phyloP scores from a whole-genome alignment of 2,888 invertebrate genomes.

The Epicampocera succincta region DNA sequence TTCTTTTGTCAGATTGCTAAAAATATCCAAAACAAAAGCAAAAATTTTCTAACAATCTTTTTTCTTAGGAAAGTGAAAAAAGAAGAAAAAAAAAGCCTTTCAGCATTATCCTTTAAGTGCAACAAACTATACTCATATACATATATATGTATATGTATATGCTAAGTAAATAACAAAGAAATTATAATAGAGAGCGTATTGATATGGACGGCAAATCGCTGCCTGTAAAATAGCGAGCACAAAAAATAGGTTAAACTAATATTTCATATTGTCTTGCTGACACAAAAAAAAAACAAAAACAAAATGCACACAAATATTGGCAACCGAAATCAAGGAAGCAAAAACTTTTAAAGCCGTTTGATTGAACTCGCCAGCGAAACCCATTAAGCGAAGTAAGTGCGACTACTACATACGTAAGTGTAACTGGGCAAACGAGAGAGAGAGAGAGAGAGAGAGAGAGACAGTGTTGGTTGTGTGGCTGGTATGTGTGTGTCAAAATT shows the following conservation, averaged over 20 bases:
- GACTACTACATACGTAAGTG: too few species aligned
- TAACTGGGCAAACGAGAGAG: too few species aligned
- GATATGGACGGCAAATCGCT: background rate
- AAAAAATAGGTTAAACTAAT: slow-evolving; percentile 64
- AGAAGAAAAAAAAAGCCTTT: background rate
- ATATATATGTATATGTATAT: too few species aligned
- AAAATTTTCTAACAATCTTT: too few species aligned
- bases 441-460: too few species aligned
- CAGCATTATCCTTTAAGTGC: slow-evolving; percentile 1
- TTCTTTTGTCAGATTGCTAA: background rate
- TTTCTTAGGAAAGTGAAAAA: background rate
- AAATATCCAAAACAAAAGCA: background rate
- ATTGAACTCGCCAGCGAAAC: slow-evolving; percentile 17
- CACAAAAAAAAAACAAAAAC: slow-evolving; percentile 12
- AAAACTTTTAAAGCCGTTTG: slow-evolving; percentile 27
- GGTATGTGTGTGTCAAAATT: slow-evolving; percentile 23
- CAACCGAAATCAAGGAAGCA: slow-evolving; percentile 24
- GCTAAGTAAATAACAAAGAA: background rate
- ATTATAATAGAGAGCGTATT: background rate
- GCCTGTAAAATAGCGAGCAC: background rate
- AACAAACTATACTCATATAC: slow-evolving; percentile 2
- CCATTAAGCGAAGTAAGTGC: too few species aligned
- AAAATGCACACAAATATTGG: slow-evolving; percentile 38
- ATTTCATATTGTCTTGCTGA: slow-evolving; percentile 51
- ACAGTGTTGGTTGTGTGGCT: background rate